phyloP scores from a whole-genome alignment of 1,140 invertebrate genomes.

The Phymorhynchus buccinoides region DNA sequence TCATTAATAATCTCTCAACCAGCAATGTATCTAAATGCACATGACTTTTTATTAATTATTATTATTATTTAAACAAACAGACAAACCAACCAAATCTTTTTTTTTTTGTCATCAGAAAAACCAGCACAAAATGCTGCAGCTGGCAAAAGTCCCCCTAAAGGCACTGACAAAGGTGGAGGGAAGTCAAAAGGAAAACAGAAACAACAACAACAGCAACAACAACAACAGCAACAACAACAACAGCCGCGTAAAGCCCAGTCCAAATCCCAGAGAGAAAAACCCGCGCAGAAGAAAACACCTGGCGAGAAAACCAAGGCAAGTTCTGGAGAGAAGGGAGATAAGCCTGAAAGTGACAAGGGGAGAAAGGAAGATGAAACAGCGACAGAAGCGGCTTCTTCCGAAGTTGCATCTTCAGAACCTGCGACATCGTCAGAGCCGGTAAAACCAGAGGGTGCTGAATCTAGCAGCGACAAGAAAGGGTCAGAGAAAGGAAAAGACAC shows the following conservation, averaged over 20 bases:
- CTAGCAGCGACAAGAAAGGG: background rate
- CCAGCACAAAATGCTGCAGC: background rate
- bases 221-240: conserved; percentile 31
- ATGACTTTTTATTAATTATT: too few relatives aligned
- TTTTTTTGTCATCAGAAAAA: background rate
- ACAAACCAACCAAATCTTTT: too few relatives aligned
- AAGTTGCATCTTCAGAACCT: background rate
- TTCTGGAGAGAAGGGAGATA: background rate
- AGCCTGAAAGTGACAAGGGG: background rate
- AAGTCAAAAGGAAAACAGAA: conserved; percentile 34
- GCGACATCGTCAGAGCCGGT: background rate
- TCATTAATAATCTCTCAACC: too few relatives aligned
- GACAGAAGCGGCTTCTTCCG: background rate
- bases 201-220: conserved; percentile 32
- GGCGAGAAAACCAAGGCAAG: conserved; percentile 2
- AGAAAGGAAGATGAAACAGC: background rate
- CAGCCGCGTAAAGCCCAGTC: conserved; percentile 15
- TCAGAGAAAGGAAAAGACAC: background rate
- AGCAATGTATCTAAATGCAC: too few relatives aligned
- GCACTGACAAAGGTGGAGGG: conserved; percentile 18
- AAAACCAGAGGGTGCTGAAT: background rate
- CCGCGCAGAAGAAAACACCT: background rate
- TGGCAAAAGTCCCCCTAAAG: background rate
- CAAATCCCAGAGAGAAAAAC: conserved; percentile 34
- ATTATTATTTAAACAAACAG: too few relatives aligned